A percentile compares a stretch with the other conserved stretches of the same genome.
These are phyloP conservation scores for Mobula hypostoma DNA, from an alignment of 2,113 vertebrate species.

Conservation along the genomic window DNA sequence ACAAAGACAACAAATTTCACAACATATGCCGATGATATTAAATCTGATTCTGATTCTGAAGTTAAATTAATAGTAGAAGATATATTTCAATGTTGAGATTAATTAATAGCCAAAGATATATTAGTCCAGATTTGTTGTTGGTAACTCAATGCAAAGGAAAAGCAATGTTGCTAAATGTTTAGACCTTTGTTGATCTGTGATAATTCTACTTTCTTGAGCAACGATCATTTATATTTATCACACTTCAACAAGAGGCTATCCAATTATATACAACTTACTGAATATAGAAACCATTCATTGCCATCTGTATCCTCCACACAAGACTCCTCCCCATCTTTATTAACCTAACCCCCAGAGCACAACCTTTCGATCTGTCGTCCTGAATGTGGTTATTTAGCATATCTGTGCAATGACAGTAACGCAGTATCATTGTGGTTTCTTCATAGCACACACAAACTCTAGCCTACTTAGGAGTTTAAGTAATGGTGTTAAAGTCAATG, in stretches of 20 bases:
- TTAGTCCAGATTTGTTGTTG: not conserved
- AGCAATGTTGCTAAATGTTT: not conserved
- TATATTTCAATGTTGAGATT: too few relatives aligned
- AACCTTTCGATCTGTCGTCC: too few relatives aligned
- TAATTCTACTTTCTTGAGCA: not conserved
- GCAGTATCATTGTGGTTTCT: not conserved
- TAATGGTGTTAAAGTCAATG: slow-evolving; percentile 39
- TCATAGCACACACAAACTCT: slow-evolving; percentile 58
- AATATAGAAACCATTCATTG: not conserved
- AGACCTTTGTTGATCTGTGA: not conserved
- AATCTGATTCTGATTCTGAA: too few relatives aligned
- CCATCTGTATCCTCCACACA: not conserved
- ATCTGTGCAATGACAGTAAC: not conserved
- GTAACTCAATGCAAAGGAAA: not conserved
- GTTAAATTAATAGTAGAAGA: too few relatives aligned
- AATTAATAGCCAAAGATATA: not conserved
- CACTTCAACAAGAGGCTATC: not conserved
- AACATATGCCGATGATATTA: too few relatives aligned
- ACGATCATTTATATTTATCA: not conserved
- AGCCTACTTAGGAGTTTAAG: slow-evolving; percentile 54
- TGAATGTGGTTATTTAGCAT: too few relatives aligned
- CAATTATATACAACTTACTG: not conserved
- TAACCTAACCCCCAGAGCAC: too few relatives aligned
- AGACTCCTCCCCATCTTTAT: too few relatives aligned
- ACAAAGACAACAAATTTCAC: too few relatives aligned